Conservation (phyloP, 2,797 vertebrate species). For the Acipenser transmontanus region DNA sequence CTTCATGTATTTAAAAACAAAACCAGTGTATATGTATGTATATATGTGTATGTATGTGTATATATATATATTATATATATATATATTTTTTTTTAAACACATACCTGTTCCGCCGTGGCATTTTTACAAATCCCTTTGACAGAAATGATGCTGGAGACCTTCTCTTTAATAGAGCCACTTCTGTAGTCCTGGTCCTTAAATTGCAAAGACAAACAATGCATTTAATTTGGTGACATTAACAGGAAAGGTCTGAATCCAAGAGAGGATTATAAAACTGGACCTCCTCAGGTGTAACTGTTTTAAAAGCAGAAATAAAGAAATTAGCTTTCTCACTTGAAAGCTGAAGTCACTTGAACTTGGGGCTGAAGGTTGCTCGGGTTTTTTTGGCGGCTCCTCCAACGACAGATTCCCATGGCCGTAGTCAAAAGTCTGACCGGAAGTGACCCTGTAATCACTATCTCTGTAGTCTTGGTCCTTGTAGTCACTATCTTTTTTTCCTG, state of each 20-base stretch:
- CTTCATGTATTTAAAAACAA: too few species aligned
- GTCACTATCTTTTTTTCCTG: constrained; percentile 66
- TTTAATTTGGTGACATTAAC: too few species aligned
- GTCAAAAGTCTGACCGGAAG: constrained; percentile 70
- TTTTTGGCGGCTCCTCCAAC: constrained; percentile 63
- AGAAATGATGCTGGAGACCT: constrained; percentile 83
- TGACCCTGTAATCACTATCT: constrained; percentile 89
- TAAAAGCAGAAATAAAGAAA: too few species aligned
- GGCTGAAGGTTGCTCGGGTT: constrained; percentile 55
- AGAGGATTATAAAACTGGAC: too few species aligned
- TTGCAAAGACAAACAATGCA: constrained; percentile 8
- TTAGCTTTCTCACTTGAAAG: constrained; percentile 47
- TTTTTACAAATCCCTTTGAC: constrained; percentile 88
- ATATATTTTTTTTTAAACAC: constrained; percentile 8
- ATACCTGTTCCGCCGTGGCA: constrained; percentile 90
- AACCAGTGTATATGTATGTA: too few species aligned
- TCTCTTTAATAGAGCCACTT: constrained; percentile 64
- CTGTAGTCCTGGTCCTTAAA: constrained; percentile 67
- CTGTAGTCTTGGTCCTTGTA: constrained; percentile 85
- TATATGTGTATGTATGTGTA: too few species aligned
- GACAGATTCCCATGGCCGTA: constrained; percentile 73
- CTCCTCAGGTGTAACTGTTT: too few species aligned
- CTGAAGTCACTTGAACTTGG: constrained; percentile 55
- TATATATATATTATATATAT: too few species aligned
- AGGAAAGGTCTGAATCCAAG: too few species aligned